Conservation (phyloP, 2,888 invertebrate genomes). For the Alitta virens region DNA sequence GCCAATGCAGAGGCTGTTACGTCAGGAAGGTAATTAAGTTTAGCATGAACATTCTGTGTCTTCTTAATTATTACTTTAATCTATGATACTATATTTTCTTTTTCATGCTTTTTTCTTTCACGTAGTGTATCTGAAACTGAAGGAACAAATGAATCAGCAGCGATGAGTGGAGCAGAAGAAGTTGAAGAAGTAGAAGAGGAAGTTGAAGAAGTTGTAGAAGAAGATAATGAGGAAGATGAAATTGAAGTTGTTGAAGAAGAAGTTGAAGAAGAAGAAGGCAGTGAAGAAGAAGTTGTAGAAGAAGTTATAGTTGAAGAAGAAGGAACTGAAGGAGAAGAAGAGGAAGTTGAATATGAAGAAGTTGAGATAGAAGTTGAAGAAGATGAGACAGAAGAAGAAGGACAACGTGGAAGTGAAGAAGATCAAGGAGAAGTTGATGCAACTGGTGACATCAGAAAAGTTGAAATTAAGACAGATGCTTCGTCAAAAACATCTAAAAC, state of each 20-base stretch:
- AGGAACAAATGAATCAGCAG: no score
- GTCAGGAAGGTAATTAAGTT: no score
- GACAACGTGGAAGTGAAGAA: not conserved
- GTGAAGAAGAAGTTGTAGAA: not conserved
- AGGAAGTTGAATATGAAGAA: conserved; percentile 1
- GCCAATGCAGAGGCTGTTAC: no score
- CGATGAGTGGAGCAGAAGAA: conserved; percentile 5
- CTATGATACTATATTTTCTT: no score
- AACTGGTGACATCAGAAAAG: no score
- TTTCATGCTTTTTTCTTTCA: no score
- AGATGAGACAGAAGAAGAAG: not conserved
- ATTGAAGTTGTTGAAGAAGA: conserved; percentile 11
- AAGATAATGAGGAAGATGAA: conserved; percentile 14
- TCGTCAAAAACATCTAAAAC: no score
- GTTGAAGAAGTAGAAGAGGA: conserved; percentile 10
- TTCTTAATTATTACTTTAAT: no score
- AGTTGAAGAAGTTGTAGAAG: conserved; percentile 4
- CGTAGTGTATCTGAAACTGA: no score
- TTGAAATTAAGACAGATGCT: no score
- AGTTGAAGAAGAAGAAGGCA: not conserved
- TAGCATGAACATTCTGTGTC: no score
- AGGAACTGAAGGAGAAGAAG: not conserved
- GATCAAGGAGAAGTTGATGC: no score
- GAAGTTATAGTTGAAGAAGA: not conserved
- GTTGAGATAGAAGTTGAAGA: not conserved